phyloP scores from a whole-genome alignment of 2,888 invertebrate genomes.

The Caenorhabditis doughertyi region DNA sequence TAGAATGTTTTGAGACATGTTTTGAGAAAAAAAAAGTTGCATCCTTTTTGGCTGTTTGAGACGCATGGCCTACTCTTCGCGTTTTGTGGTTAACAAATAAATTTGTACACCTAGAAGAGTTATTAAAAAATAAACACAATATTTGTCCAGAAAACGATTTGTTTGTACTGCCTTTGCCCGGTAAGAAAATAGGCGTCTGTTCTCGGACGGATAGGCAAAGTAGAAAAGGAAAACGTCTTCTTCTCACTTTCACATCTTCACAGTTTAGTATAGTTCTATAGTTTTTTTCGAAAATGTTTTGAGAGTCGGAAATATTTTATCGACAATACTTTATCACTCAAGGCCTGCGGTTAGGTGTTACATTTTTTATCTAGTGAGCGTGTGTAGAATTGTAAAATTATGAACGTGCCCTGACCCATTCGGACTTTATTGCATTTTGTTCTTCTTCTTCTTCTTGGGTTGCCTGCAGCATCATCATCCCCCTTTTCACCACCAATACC shows the following conservation, averaged over 20 bases:
- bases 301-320: too few species aligned
- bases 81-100: slow-evolving; percentile 21
- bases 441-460: slow-evolving; percentile 17
- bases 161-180: slow-evolving; percentile 20
- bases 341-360: too few species aligned
- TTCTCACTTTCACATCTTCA: slow-evolving; percentile 3
- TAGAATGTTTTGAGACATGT: slow-evolving; percentile 35
- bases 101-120: slow-evolving; percentile 42
- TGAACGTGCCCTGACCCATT: slow-evolving; percentile 46
- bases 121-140: slow-evolving; percentile 57
- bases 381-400: slow-evolving; percentile 45
- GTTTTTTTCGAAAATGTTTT: background rate
- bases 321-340: too few species aligned
- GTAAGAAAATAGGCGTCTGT: background rate
- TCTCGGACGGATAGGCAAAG: slow-evolving; percentile 10
- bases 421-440: slow-evolving; percentile 52
- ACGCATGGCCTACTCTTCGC: slow-evolving; percentile 34
- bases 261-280: slow-evolving; percentile 3
- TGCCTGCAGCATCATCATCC: slow-evolving; percentile 4
- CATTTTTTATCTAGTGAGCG: background rate
- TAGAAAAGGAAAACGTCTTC: slow-evolving; percentile 1
- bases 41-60: slow-evolving; percentile 29
- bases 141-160: slow-evolving; percentile 48
- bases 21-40: slow-evolving; percentile 22
- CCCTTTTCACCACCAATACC: slow-evolving; percentile 4